Evolutionary conservation across 2,797 vertebrate genomes (phyloP), one percentile per base, ranked within the genome.

Genomic region (Pteronotus mesoamericanus): DNA sequence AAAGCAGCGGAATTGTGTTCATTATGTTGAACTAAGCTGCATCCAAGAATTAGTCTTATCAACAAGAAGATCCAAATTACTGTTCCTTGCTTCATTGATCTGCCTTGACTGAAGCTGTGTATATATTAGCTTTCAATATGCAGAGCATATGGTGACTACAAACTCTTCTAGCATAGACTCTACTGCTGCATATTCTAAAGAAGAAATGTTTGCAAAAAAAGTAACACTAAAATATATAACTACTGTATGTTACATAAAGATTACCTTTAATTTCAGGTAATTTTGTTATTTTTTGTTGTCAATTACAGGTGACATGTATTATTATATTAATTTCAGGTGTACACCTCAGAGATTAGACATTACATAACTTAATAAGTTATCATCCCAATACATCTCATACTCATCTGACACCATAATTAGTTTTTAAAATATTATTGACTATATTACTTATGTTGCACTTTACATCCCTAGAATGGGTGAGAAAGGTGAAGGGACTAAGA

Each of bases 11-110:
- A 75, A 34, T 75, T 93, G 61, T 79, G 44, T 77, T 94, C 77
- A 87, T 79, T 90, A 46, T 32, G 22, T 42, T 89, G 78, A 89
- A 68, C 59, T 74, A 48, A 82, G 26, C 59, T 82, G 39, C 42
- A 79, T 51, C n/a, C n/a, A 77, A 48, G 26, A 48, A 59, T n/a
- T 79, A 69, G 51, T 86, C 71, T 95, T 90, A 89, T 71, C 85
- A 79, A 51, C 4, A 12, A 26, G 6, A 88, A 94, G 34, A 89
- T 66, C 48, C 53, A 48, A 77, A 57, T 42, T 57, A 57, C 74
- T 82, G 61, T 29, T 46, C 64, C n/a, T 87, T 78, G 71, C 75
- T 91, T 94, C 66, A 83, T 37, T 96, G 91, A 78, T 88, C 94
- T 93, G 90, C 26, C 29, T 79, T 93, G n/a, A 71, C 42, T 18